Evolutionary conservation across 1,140 invertebrate genomes (phyloP), one percentile per base, ranked within the genome.

Genomic region (Drosophila rhopaloa): DNA sequence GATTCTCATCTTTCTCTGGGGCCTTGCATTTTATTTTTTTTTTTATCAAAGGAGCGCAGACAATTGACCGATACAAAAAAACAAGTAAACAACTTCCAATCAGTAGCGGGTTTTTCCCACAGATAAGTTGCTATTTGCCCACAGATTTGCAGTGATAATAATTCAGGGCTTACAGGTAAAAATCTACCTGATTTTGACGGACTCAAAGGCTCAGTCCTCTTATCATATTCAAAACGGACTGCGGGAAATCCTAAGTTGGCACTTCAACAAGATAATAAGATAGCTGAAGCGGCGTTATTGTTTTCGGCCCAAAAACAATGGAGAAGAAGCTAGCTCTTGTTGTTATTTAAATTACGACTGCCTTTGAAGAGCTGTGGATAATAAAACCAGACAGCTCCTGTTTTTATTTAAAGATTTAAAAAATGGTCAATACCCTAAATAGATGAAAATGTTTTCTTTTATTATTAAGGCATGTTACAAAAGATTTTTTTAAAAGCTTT

Each of bases 81-180:
- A 37, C 46, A 53, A 37, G 60, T 44, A 68, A 66, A 66, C 65
- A 66, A 68, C 29, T 44, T 44, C 19, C 59, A 65, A 67, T 65
- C 61, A 35, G 19, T 4, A 16, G 9, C 10, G 16, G 48, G 29
- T 16, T 16, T 58, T 41, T 58, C 10, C 55, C 16, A 4, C 27
- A 60, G 55, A 60, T 65, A 65, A 61, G 4, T 44, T 10, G 11
- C 38, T 14, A 19, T 46, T 57, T 24, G 35, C 16, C 60, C 37
- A 62, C 58, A 27, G 19, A 44, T 61, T 61, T 61, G 61, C 40
- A 61, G 19, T 46, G 61, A 65, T 65, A 65, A 65, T 61, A 46
- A 59, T 44, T 24, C 55, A 3, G 43, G 41, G 56, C 40, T 65
- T 37, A 35, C 32, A n/a, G 61, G 61, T 65, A 46, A 37, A 43